phyloP scores from a whole-genome alignment of 2,113 vertebrate genomes.

The Embiotoca jacksoni region DNA sequence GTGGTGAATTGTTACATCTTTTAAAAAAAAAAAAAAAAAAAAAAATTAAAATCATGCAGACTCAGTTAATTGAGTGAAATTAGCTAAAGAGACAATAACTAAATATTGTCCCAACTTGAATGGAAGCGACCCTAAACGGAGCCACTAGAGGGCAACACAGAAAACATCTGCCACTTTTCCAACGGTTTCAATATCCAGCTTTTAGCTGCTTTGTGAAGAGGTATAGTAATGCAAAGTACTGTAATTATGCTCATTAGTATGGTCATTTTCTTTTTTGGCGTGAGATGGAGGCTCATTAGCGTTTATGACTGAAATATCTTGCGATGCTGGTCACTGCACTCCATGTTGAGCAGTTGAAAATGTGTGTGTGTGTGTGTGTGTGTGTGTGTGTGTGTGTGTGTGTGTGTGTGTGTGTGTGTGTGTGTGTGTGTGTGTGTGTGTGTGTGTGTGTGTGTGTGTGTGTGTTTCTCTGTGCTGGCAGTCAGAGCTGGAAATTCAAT shows the following conservation, averaged over 20 bases:
- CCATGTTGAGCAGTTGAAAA: constrained; percentile 6
- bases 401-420: too few relatives aligned
- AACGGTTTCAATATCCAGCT: constrained; percentile 9
- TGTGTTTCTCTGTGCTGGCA: background rate
- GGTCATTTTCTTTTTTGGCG: constrained; percentile 43
- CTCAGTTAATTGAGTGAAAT: too few relatives aligned
- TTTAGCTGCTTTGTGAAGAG: constrained; percentile 28
- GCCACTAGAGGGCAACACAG: constrained; percentile 17
- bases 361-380: background rate
- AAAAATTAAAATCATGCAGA: too few relatives aligned
- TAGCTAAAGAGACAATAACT: too few relatives aligned
- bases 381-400: too few relatives aligned
- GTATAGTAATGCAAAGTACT: constrained; percentile 48
- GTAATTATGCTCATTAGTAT: constrained; percentile 53
- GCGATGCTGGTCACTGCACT: constrained; percentile 18
- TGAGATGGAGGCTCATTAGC: constrained; percentile 52
- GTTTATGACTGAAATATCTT: constrained; percentile 50
- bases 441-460: background rate
- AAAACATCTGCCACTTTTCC: background rate
- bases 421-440: too few relatives aligned
- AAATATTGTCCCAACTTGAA: background rate
- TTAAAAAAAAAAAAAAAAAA: too few relatives aligned
- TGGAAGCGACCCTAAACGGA: background rate
- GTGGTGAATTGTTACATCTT: too few relatives aligned
- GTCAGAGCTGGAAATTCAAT: background rate